Conservation (phyloP, 2,113 vertebrate genomes). For the Phasianus colchicus region DNA sequence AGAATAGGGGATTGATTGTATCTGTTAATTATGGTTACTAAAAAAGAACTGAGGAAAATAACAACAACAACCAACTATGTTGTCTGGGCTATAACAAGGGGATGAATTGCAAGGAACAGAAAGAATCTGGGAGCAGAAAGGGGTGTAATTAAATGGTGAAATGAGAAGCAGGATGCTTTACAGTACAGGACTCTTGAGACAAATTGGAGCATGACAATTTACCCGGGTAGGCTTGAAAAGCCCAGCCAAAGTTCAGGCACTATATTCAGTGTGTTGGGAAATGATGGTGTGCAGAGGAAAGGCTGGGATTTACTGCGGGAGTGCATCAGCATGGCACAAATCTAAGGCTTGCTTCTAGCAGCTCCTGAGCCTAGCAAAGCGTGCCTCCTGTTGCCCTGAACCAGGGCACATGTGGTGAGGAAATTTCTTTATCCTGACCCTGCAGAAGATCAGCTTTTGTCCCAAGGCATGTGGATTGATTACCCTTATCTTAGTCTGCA, state of each 20-base stretch:
- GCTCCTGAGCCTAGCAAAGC: rapidly evolving
- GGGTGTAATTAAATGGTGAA: background rate
- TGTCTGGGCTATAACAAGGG: background rate
- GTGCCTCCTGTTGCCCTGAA: background rate
- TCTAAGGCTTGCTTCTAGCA: background rate
- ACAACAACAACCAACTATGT: background rate
- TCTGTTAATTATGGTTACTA: background rate
- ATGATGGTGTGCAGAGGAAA: background rate
- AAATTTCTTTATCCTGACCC: slow-evolving; percentile 17
- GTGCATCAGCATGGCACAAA: background rate
- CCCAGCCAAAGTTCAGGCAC: background rate
- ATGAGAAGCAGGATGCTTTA: background rate
- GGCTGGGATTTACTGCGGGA: background rate
- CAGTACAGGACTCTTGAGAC: background rate
- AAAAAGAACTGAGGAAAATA: background rate
- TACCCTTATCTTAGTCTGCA: slow-evolving; percentile 57
- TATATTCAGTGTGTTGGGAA: background rate
- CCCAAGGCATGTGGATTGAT: slow-evolving; percentile 38
- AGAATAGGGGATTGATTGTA: background rate
- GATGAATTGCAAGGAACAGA: background rate
- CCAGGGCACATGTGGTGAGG: background rate
- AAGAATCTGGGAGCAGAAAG: background rate
- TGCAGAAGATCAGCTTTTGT: slow-evolving; percentile 34
- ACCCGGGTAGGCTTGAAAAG: rapidly evolving
- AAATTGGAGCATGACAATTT: background rate